phyloP scores from a whole-genome alignment of 2,113 vertebrate genomes.

The Hypanus sabinus region DNA sequence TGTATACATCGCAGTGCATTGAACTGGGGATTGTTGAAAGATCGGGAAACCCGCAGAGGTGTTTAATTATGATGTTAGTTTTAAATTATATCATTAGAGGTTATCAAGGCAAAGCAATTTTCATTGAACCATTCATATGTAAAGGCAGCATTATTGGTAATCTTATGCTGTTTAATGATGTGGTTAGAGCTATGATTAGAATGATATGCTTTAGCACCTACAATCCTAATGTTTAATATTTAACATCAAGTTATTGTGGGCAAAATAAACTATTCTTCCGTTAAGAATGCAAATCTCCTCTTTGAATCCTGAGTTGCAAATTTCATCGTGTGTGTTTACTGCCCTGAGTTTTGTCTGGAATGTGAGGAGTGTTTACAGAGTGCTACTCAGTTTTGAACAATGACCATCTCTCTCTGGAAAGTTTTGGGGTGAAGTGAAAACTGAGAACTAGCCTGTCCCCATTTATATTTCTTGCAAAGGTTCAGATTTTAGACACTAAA shows the following conservation, averaged over 20 bases:
- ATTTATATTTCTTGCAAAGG: neutral
- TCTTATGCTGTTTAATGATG: no score
- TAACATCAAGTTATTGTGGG: neutral
- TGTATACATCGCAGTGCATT: no score
- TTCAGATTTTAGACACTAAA: neutral
- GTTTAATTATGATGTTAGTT: no score
- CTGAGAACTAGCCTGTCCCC: neutral
- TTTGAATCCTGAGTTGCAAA: neutral
- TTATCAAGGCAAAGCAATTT: no score
- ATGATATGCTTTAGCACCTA: neutral
- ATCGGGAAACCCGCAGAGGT: no score
- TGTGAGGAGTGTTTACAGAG: neutral
- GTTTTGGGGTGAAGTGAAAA: neutral
- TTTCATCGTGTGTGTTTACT: neutral
- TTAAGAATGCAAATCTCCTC: neutral
- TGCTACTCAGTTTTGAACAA: neutral
- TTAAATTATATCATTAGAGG: no score
- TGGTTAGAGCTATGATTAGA: neutral
- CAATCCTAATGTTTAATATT: neutral
- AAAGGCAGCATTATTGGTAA: no score
- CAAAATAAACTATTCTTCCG: neutral
- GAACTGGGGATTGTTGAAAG: no score
- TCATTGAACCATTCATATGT: no score
- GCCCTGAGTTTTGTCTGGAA: neutral
- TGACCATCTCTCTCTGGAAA: neutral